Base-by-base conservation (phyloP, 2,113 vertebrate genomes). In the Sisor rabdophorus region DNA sequence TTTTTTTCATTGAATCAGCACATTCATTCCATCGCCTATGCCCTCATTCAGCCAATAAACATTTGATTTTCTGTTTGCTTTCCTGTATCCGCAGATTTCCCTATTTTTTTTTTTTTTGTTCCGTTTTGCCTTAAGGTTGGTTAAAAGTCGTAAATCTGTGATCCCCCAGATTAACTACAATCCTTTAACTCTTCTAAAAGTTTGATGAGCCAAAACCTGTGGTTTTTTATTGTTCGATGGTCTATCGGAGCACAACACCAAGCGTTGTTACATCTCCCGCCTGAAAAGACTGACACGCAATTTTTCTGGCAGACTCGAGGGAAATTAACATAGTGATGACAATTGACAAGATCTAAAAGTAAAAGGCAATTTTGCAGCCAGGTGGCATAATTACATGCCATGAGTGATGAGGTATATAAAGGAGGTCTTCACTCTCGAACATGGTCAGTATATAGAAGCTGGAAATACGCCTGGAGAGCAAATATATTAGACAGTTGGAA, bases 261-360 rank as follows among this genome's bases (percentile, higher is more conserved):
- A 79, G 75, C 73, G 84, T 76, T 80, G 77, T 84, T 81, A 87
- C 71, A 82, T 84, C 84, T 87, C 87, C 86, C 84, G 80, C 84
- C 85, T 84, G 87, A 61, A 87, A 71, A 60, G 83, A 80, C 73
- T 85, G 85, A 84, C 87, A 84, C 79, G 82, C 84, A 86, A 89
- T 91, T 89, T 88, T 86, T 88, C 85, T 73, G 82, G 44, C 24
- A 6, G 79, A 83, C 89, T 86, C 89, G 3, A 58, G 88, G 89
- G 89, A 91, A 90, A 91, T 90, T 90, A 90, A 87, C 85, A 83
- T 77, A 79, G 82, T 84, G 82, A 88, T 87, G 88, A 90, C 88
- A 89, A 87, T 89, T 89, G 88, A 88, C 85, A 88, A 88, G 85
- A 90, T 89, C 87, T 83, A 84, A 87, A 76, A 85, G 88, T 79